phyloP scores from a whole-genome alignment of 1,140 invertebrate species.

The Nomia melanderi region DNA sequence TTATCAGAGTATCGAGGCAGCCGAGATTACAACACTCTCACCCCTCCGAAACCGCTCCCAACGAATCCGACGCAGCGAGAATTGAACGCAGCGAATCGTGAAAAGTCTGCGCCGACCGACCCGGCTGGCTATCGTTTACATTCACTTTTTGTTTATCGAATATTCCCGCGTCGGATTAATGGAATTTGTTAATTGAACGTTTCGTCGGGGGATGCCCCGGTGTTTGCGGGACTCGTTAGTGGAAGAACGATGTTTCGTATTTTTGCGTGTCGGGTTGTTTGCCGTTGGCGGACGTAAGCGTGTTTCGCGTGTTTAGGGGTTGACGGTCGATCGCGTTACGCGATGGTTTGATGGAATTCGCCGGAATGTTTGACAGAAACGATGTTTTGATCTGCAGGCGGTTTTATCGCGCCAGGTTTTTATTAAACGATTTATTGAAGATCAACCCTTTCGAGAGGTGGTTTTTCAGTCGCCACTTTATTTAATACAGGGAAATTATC shows the following conservation, averaged over 20 bases:
- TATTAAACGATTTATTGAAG: too few relatives aligned
- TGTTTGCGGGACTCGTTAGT: not conserved
- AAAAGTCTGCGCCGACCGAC: not conserved
- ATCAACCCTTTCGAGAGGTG: too few relatives aligned
- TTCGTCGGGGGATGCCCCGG: not conserved
- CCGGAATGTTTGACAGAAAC: too few relatives aligned
- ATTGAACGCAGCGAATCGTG: not conserved
- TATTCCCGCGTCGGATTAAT: not conserved
- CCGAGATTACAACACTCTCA: conserved; percentile 17
- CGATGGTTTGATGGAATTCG: too few relatives aligned
- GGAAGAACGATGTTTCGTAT: not conserved
- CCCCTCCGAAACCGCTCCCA: too few relatives aligned
- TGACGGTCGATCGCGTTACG: too few relatives aligned
- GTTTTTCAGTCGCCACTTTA: too few relatives aligned
- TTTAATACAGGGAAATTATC: too few relatives aligned
- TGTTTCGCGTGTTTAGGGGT: too few relatives aligned
- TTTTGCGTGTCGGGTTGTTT: not conserved
- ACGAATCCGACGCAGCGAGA: not conserved
- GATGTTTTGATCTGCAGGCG: too few relatives aligned
- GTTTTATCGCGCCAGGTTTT: too few relatives aligned
- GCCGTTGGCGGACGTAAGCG: too few relatives aligned
- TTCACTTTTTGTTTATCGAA: conserved; percentile 2
- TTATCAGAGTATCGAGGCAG: conserved; percentile 30
- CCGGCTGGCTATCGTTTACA: not conserved
- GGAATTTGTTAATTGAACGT: conserved; percentile 5